These are phyloP conservation scores for Pituophis catenifer DNA, from an alignment of 2,113 vertebrate species.

Conservation along the genomic window DNA sequence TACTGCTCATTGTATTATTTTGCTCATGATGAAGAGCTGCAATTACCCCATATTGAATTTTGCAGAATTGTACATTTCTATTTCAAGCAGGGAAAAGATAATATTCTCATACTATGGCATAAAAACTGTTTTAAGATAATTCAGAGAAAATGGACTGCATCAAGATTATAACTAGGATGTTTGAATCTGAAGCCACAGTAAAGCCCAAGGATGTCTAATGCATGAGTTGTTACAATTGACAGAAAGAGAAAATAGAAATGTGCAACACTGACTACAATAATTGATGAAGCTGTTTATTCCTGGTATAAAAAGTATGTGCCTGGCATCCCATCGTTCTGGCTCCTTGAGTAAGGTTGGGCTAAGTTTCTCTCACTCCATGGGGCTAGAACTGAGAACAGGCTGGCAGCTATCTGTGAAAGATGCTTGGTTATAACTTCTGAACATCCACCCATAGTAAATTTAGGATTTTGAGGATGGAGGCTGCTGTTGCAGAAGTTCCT, in stretches of 20 bases:
- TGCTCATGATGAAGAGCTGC: constrained; percentile 26
- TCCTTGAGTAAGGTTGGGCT: neutral
- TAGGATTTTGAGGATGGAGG: neutral
- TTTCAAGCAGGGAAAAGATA: constrained; percentile 23
- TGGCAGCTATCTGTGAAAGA: neutral
- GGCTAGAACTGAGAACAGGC: neutral
- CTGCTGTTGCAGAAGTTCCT: neutral
- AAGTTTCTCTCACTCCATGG: neutral
- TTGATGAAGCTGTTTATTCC: neutral
- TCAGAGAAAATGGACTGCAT: constrained; percentile 24
- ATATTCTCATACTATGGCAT: constrained; percentile 13
- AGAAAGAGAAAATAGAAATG: neutral
- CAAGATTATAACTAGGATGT: neutral
- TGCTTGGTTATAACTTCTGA: neutral
- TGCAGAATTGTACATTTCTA: constrained; percentile 18
- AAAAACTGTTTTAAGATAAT: constrained; percentile 3
- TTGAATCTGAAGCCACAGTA: neutral
- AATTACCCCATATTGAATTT: constrained; percentile 41
- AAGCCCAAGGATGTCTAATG: neutral
- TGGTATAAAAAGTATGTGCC: neutral
- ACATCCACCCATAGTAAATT: neutral
- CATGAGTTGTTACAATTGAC: neutral
- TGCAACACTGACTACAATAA: neutral
- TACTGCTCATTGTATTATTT: constrained; percentile 23
- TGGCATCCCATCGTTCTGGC: neutral